Conservation (phyloP, 2,797 vertebrate genomes). For the Octomys mimax region DNA sequence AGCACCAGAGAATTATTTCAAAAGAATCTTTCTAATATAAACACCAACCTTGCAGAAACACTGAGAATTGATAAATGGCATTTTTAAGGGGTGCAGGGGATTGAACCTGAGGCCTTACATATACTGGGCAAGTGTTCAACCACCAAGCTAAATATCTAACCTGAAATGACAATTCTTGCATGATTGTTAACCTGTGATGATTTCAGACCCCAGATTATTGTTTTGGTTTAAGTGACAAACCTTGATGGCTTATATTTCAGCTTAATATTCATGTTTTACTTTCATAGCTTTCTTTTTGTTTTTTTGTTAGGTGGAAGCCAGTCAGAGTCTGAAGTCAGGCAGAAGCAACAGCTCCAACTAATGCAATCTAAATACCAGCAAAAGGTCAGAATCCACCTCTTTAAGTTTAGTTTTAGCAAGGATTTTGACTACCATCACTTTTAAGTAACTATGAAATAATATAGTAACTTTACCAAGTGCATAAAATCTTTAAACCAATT, state of each 20-base stretch:
- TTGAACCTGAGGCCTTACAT: background rate
- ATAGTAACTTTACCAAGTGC: slow-evolving; percentile 67
- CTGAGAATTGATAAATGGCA: background rate
- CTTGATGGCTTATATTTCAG: slow-evolving; percentile 78
- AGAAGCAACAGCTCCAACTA: slow-evolving; percentile 88
- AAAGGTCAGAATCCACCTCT: slow-evolving; percentile 91
- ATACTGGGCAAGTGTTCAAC: background rate
- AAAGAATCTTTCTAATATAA: slow-evolving; percentile 44
- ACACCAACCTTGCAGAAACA: slow-evolving; percentile 60
- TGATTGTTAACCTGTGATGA: slow-evolving; percentile 45
- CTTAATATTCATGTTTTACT: slow-evolving; percentile 63
- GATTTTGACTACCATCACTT: slow-evolving; percentile 65
- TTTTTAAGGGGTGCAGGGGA: background rate
- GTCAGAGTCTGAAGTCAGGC: slow-evolving; percentile 90
- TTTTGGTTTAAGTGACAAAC: slow-evolving; percentile 32
- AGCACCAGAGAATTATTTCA: slow-evolving; percentile 72
- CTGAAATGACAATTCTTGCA: slow-evolving; percentile 19
- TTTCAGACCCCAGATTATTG: slow-evolving; percentile 47
- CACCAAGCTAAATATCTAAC: background rate
- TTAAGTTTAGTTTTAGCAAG: slow-evolving; percentile 72
- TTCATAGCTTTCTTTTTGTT: slow-evolving; percentile 12
- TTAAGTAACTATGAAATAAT: slow-evolving; percentile 68
- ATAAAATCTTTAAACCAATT: slow-evolving; percentile 63
- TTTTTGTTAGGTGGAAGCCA: slow-evolving; percentile 89
- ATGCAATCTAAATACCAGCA: slow-evolving; percentile 90